Percentiles rank a stretch among this genome's conserved stretches.
Conservation (phyloP, 1,140 invertebrate species). For the Microplitis demolitor region DNA sequence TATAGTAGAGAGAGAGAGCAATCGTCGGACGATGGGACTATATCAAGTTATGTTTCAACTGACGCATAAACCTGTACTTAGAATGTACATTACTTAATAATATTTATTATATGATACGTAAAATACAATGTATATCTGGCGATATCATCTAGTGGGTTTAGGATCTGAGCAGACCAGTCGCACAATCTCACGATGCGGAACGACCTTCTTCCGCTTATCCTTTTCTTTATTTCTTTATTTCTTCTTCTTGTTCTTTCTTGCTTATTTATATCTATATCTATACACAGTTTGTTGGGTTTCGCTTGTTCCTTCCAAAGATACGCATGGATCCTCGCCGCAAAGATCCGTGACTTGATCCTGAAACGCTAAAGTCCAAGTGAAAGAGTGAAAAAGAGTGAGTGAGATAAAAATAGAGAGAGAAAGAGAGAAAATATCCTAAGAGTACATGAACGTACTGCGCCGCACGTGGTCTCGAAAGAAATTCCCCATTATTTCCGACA, state of each 20-base stretch:
- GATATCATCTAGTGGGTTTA: too few relatives aligned
- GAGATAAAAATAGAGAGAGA: too few relatives aligned
- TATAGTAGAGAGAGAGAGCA: too few relatives aligned
- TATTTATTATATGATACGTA: too few relatives aligned
- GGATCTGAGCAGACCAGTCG: background rate
- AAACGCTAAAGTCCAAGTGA: background rate
- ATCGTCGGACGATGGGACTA: too few relatives aligned
- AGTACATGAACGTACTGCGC: slow-evolving; percentile 2
- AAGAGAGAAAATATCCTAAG: background rate
- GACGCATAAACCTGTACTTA: too few relatives aligned
- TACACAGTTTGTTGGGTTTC: too few relatives aligned
- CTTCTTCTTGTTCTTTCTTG: background rate
- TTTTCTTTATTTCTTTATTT: background rate
- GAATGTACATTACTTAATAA: too few relatives aligned
- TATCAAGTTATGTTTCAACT: too few relatives aligned
- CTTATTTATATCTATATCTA: background rate
- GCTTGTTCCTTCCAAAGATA: slow-evolving; percentile 8
- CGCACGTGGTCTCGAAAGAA: slow-evolving; percentile 19
- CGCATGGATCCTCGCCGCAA: slow-evolving; percentile 14
- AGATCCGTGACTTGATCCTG: slow-evolving; percentile 20
- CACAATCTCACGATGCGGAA: background rate
- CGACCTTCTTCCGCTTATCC: slow-evolving; percentile 6
- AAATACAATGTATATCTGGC: too few relatives aligned
- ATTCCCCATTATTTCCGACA: slow-evolving; percentile 21
- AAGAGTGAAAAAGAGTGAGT: background rate